Conservation (phyloP, 2,888 invertebrate genomes). For the Drosophila birchii region DNA sequence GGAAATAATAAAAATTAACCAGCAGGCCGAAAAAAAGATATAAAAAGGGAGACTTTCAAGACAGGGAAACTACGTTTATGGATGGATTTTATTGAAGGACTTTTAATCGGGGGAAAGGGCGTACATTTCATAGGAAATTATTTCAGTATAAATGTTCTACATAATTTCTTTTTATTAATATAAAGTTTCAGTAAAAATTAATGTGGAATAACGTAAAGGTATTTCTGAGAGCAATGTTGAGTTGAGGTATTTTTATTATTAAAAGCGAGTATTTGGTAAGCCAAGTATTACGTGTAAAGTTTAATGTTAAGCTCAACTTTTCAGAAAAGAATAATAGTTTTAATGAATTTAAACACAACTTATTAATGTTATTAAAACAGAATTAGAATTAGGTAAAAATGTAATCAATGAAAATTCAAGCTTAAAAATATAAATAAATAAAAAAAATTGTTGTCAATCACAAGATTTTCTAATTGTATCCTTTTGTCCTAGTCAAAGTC, state of each 20-base stretch:
- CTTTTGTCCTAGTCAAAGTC: neutral
- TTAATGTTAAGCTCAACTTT: too few species aligned
- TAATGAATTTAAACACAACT: neutral
- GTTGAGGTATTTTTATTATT: neutral
- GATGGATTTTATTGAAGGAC: constrained; percentile 19
- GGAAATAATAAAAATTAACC: constrained; percentile 73
- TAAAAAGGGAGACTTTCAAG: constrained; percentile 10
- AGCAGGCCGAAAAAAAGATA: constrained; percentile 40
- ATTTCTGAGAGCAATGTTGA: neutral
- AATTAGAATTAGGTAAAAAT: too few species aligned
- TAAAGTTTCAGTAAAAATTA: neutral
- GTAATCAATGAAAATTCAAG: neutral
- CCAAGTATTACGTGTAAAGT: too few species aligned
- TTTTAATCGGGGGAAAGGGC: constrained; percentile 12
- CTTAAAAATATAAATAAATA: neutral
- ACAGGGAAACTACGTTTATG: constrained; percentile 55
- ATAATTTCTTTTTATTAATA: neutral
- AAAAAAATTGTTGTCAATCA: neutral
- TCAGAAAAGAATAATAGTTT: too few species aligned
- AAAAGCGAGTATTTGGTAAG: neutral
- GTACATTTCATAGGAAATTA: neutral
- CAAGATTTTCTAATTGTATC: neutral
- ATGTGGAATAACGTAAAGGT: too few species aligned
- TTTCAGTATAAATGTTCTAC: neutral
- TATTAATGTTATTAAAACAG: neutral